A percentile compares a stretch with the other conserved stretches of the same genome.
phyloP scores from a whole-genome alignment of 2,888 invertebrate species.

The Mimachlamys varia region DNA sequence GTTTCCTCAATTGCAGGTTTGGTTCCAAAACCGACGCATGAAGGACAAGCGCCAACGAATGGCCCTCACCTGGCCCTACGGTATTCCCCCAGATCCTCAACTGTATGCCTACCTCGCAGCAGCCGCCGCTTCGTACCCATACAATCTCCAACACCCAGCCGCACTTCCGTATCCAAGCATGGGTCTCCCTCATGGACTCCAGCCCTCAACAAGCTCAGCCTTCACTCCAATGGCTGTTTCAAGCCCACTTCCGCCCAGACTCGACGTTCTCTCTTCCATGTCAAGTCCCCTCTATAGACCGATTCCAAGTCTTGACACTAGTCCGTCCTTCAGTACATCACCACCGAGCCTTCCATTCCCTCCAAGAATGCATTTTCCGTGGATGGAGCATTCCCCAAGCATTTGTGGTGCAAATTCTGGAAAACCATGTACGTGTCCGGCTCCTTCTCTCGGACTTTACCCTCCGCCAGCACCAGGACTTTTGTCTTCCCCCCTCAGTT shows the following conservation, averaged over 20 bases:
- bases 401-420: constrained; percentile 48
- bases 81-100: constrained; percentile 89
- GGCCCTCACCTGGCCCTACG: constrained; percentile 96
- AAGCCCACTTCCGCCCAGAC: constrained; percentile 58
- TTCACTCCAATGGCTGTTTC: constrained; percentile 61
- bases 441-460: constrained; percentile 47
- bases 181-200: constrained; percentile 57
- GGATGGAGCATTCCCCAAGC: constrained; percentile 52
- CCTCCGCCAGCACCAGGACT: constrained; percentile 44
- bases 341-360: constrained; percentile 44
- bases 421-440: constrained; percentile 50
- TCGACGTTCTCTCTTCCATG: constrained; percentile 56
- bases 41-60: constrained; percentile 98
- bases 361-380: constrained; percentile 52
- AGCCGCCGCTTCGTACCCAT: constrained; percentile 85
- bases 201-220: constrained; percentile 57
- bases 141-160: constrained; percentile 62
- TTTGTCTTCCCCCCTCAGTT: constrained; percentile 43
- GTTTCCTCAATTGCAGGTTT: constrained; percentile 81
- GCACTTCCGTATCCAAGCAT: constrained; percentile 57
- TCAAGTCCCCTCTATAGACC: constrained; percentile 47
- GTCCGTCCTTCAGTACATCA: constrained; percentile 41
- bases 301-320: constrained; percentile 41
- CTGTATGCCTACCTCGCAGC: constrained; percentile 93
- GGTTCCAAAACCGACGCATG: constrained; percentile 99